phyloP scores from a whole-genome alignment of 2,888 invertebrate species.

The Metellina segmentata region DNA sequence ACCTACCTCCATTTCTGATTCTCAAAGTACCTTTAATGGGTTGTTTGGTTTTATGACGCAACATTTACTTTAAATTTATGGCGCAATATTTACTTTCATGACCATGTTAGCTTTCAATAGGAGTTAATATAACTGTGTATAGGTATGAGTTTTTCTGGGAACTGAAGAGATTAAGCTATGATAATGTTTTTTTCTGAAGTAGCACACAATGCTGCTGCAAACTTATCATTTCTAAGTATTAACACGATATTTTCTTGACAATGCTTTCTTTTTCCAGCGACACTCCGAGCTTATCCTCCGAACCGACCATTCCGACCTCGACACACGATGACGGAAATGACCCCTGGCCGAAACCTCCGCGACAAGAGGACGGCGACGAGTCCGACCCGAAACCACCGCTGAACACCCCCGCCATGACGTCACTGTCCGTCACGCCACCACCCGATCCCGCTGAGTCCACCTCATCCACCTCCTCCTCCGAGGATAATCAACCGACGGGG shows the following conservation, averaged over 20 bases:
- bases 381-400: slow-evolving; percentile 16
- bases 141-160: too few relatives aligned
- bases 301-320: slow-evolving; percentile 16
- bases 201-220: too few relatives aligned
- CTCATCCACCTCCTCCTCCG: background rate
- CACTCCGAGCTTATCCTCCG: slow-evolving; percentile 35
- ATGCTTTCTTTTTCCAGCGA: slow-evolving; percentile 42
- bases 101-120: too few relatives aligned
- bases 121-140: too few relatives aligned
- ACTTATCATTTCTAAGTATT: too few relatives aligned
- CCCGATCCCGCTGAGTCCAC: background rate
- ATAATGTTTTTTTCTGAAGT: too few relatives aligned
- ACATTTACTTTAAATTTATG: too few relatives aligned
- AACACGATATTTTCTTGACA: background rate
- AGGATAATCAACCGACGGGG: slow-evolving; percentile 9
- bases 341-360: slow-evolving; percentile 39
- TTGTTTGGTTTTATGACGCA: too few relatives aligned
- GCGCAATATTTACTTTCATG: too few relatives aligned
- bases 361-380: background rate
- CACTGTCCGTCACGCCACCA: slow-evolving; percentile 17
- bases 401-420: slow-evolving; percentile 46
- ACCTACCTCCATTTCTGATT: too few relatives aligned
- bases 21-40: too few relatives aligned
- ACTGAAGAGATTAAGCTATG: too few relatives aligned
- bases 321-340: slow-evolving; percentile 41